Conservation (phyloP, 2,888 invertebrate genomes). For the Hyalella azteca region DNA sequence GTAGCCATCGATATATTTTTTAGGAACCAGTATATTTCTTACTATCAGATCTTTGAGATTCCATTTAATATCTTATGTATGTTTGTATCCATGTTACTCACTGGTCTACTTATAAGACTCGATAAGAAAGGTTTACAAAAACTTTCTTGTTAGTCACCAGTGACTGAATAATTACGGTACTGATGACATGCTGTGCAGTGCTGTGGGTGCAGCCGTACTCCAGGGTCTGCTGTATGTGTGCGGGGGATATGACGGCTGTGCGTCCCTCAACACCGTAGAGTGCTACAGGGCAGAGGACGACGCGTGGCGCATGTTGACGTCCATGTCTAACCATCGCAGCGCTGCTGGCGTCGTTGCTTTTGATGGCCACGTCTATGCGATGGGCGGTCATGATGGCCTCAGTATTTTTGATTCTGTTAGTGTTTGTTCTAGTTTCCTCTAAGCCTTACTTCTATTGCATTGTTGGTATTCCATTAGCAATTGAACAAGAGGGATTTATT, state of each 20-base stretch:
- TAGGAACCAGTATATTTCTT: no score
- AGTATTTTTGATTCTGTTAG: conserved; percentile 82
- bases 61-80: no score
- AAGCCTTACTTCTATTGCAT: background rate
- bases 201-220: conserved; percentile 80
- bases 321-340: conserved; percentile 75
- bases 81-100: no score
- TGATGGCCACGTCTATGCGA: conserved; percentile 76
- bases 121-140: no score
- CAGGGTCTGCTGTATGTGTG: conserved; percentile 82
- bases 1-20: no score
- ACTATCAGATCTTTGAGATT: no score
- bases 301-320: conserved; percentile 75
- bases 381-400: conserved; percentile 87
- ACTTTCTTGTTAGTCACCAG: no score
- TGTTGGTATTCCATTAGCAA: background rate
- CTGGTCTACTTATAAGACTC: no score
- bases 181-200: conserved; percentile 69
- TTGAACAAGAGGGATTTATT: no score
- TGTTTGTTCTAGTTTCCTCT: no score
- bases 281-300: conserved; percentile 77
- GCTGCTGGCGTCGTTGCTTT: conserved; percentile 76
- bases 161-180: no score
- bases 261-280: conserved; percentile 82
- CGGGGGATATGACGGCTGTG: conserved; percentile 84